Conservation (phyloP, 2,113 vertebrate species). For the Erinaceus europaeus region DNA sequence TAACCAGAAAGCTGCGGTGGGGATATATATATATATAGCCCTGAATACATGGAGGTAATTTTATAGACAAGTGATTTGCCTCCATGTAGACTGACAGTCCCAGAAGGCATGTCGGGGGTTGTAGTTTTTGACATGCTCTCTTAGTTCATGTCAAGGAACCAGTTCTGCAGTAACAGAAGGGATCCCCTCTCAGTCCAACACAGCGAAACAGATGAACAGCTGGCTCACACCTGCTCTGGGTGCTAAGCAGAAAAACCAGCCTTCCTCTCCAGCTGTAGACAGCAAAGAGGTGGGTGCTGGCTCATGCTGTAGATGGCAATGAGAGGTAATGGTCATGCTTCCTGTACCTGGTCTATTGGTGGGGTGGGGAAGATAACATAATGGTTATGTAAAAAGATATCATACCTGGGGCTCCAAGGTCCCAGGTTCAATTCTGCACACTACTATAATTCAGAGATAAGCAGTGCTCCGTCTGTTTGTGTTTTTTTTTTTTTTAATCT, state of each 20-base stretch:
- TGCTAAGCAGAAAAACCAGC: not conserved
- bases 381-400: too few species aligned
- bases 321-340: not conserved
- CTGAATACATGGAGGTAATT: too few species aligned
- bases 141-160: not conserved
- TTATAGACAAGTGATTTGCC: too few species aligned
- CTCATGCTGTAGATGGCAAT: not conserved
- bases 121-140: not conserved
- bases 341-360: too few species aligned
- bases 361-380: too few species aligned
- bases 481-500: too few species aligned
- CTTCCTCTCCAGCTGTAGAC: not conserved
- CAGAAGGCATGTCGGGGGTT: not conserved
- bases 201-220: not conserved
- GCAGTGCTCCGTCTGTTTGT: too few species aligned
- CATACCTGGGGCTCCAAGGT: too few species aligned
- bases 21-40: too few species aligned
- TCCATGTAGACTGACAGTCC: not conserved
- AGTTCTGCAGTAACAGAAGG: fast-evolving
- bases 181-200: not conserved
- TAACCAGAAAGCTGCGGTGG: too few species aligned
- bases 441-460: not conserved
- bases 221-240: not conserved
- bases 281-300: fast-evolving
- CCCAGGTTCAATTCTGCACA: too few species aligned